A percentile compares a stretch with the other conserved stretches of the same genome.
Evolutionary conservation across 2,888 invertebrate species (phyloP).

Genomic region (Spisula solida): DNA sequence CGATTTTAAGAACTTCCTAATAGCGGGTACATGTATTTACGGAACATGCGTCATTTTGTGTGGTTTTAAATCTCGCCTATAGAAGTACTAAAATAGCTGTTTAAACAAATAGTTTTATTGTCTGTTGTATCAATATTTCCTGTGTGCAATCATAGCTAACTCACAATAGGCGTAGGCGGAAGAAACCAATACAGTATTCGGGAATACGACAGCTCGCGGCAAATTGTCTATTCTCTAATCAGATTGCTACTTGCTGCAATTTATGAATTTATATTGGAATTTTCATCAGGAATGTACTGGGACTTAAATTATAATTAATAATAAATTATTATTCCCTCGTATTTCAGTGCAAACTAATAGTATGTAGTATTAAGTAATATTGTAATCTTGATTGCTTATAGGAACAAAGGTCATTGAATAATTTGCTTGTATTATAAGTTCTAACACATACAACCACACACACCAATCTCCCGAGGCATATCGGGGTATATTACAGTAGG

Average conservation of each 20-base stretch:
- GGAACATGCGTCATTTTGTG: not conserved
- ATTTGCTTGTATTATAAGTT: no score
- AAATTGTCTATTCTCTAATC: not conserved
- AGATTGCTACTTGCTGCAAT: no score
- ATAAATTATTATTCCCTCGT: no score
- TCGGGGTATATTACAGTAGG: no score
- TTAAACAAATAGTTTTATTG: slow-evolving; percentile 14
- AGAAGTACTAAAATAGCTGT: not conserved
- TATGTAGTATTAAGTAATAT: not conserved
- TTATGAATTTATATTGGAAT: not conserved
- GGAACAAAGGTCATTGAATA: no score
- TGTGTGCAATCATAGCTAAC: not conserved
- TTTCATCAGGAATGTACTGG: not conserved
- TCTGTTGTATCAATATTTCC: not conserved
- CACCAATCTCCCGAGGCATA: no score
- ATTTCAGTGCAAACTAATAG: not conserved
- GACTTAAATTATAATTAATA: not conserved
- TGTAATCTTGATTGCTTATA: no score
- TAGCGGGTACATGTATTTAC: not conserved
- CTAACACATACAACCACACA: no score
- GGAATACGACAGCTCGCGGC: not conserved
- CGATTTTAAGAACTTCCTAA: not conserved
- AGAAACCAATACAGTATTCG: not conserved
- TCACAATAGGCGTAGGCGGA: not conserved
- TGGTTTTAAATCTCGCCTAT: not conserved